Evolutionary conservation across 2,113 vertebrate species (phyloP), one percentile per base, ranked within the genome.

Genomic region (Percopsis transmontana): DNA sequence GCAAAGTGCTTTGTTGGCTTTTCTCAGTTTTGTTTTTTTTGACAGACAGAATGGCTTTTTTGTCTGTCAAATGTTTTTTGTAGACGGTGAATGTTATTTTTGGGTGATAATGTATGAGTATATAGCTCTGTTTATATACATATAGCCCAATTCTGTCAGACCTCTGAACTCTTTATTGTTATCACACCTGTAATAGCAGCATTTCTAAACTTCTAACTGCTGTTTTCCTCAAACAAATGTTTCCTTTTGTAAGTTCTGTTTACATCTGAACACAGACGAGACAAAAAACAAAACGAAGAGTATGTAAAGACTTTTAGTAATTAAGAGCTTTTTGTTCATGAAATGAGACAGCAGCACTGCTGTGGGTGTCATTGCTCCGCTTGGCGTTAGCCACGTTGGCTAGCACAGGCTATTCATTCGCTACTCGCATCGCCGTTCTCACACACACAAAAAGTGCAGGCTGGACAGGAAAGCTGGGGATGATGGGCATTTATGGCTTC

Each of bases 1-100:
- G 64, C 79, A 80, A 85, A 87, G 78, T 87, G 79, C 77, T 87
- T 80, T 71, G 75, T 20, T 80, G 79, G 74, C 77, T 82, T 78
- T 81, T 77, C 72, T 27, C 62, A 78, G 33, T 20, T 14, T 47
- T 59, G 77, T 80, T 59, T 62, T 53, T 47, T 69, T 72, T 42
- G 45, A 19, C 38, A n/a, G 54, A 56, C 54, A 39, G 38, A 57
- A 39, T 57, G 33, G 33, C 33, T 16, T 7, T 15, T 57, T 39
- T 57, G 54, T 57, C 33, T 57, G 54, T 39, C 54, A 40, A 1
- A n/a, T 33, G 15, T 14, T n/a, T 33, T 55, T 38, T 14, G 53
- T 23, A 11, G 52, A 27, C 11, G 24, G 53, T 55, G 53, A 55
- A 21, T 6, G 24, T 39, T 66, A 67, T 44, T 24, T 48, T 33